phyloP scores from a whole-genome alignment of 2,797 vertebrate genomes.

The Coreius guichenoti region DNA sequence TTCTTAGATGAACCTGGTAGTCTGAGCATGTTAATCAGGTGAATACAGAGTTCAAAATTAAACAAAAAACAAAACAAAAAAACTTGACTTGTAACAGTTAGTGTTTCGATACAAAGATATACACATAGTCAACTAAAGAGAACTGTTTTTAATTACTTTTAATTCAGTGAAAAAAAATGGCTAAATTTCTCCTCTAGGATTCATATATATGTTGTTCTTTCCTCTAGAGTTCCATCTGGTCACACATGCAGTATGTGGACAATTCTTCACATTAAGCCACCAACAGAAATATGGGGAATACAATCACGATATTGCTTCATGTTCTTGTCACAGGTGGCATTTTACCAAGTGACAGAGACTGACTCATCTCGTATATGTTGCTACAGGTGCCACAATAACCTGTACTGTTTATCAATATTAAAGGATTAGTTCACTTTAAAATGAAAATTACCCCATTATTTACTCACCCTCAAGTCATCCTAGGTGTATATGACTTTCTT shows the following conservation, averaged over 20 bases:
- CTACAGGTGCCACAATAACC: background rate
- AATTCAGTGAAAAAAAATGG: background rate
- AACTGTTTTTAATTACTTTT: background rate
- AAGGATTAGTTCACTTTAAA: too few species aligned
- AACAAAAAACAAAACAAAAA: too few species aligned
- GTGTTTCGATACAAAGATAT: background rate
- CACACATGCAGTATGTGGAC: background rate
- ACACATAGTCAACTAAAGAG: background rate
- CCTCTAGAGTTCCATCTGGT: background rate
- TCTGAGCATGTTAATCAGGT: background rate
- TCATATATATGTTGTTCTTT: conserved; percentile 1
- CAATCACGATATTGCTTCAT: background rate
- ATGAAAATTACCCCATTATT: too few species aligned
- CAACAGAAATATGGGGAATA: background rate
- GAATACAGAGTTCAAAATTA: background rate
- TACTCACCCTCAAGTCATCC: too few species aligned
- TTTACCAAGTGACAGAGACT: background rate
- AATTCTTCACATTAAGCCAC: background rate
- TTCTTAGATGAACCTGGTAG: background rate
- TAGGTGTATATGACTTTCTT: too few species aligned
- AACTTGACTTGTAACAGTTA: background rate
- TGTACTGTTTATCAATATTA: background rate
- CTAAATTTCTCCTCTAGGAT: background rate
- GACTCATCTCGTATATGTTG: background rate
- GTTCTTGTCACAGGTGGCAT: background rate